Evolutionary conservation across 2,797 vertebrate genomes (phyloP), one percentile per base, ranked within the genome.

Genomic region (Pseudochirops corinnae): DNA sequence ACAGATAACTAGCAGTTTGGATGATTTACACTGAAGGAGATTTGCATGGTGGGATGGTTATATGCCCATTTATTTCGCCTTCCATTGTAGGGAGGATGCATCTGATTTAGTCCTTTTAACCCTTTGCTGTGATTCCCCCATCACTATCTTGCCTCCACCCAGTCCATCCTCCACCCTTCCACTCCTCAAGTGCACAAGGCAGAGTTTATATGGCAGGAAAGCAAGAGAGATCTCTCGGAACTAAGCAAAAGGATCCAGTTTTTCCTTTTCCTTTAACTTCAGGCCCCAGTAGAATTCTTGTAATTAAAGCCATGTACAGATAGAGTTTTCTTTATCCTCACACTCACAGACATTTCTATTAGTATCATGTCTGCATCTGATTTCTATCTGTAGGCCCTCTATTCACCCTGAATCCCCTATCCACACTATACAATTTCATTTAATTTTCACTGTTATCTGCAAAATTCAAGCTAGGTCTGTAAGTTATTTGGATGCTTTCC

Each of bases 11-110:
- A 98, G 97, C 60, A 92, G 93, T 98, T 96, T 97, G 94, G 28
- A 96, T 98, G 74, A 96, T 98, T 98, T 98, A 96, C 96, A 95
- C 74, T 95, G 95, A 96, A 98, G 97, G 97, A 95, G 93, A 96
- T 98, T 96, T 97, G 94, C 92, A 96, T 11, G 9, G 91, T 96
- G 93, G 74, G 94, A 93, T 95, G 92, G n/a, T 97, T 94, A 91
- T 87, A 55, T 95, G 94, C 87, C 95, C 93, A 90, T 97, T 98
- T 96, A 95, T 93, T 97, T 94, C 28, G 93, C 90, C 46, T n/a
- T 98, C 93, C 55, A 67, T 39, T 50, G 29, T 91, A 95, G 90
- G 92, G 95, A 92, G 92, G 95, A 95, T 0, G 1, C 33, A 55
- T 94, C 96, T 52, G 57, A 92, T 93, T 93, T 94, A 95, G 55